A percentile compares a stretch with the other conserved stretches of the same genome.
These are phyloP conservation scores for Pissodes strobi DNA, from an alignment of 1,140 invertebrate species.

Conservation along the genomic window DNA sequence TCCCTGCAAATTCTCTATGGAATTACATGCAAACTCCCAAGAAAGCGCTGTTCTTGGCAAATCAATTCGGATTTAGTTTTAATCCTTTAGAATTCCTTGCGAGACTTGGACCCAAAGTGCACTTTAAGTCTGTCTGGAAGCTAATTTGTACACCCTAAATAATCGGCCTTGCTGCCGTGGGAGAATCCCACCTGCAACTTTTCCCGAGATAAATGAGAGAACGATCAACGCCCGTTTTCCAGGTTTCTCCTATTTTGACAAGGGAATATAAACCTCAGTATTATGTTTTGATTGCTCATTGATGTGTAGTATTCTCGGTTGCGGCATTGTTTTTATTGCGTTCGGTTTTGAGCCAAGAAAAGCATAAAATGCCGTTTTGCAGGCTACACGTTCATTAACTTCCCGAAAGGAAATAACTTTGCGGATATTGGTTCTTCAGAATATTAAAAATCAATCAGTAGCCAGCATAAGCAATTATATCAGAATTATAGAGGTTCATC, in stretches of 20 bases:
- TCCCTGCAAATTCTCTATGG: neutral
- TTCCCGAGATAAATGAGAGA: constrained; percentile 14
- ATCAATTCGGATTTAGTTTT: constrained; percentile 13
- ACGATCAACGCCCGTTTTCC: neutral
- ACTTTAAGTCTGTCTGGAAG: constrained; percentile 10
- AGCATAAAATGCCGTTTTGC: neutral
- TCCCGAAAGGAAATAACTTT: too few relatives aligned
- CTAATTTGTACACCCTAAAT: constrained; percentile 15
- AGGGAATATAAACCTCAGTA: constrained; percentile 10
- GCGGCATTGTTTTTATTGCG: neutral
- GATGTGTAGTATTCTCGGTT: constrained; percentile 6
- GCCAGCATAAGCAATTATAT: too few relatives aligned
- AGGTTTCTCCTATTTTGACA: constrained; percentile 12
- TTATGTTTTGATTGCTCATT: constrained; percentile 12
- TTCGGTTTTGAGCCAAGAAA: neutral
- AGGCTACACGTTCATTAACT: too few relatives aligned
- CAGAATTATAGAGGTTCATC: too few relatives aligned
- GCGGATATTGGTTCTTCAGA: too few relatives aligned
- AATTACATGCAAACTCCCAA: constrained; percentile 11
- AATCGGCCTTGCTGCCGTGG: constrained; percentile 8
- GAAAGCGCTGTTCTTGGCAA: constrained; percentile 6
- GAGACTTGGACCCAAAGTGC: constrained; percentile 1
- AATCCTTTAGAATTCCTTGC: constrained; percentile 7
- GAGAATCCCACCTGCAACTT: constrained; percentile 15
- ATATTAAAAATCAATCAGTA: too few relatives aligned